Percentiles rank a stretch among this genome's conserved stretches.
phyloP scores from a whole-genome alignment of 1,140 invertebrate genomes.

The Trichogramma pretiosum region DNA sequence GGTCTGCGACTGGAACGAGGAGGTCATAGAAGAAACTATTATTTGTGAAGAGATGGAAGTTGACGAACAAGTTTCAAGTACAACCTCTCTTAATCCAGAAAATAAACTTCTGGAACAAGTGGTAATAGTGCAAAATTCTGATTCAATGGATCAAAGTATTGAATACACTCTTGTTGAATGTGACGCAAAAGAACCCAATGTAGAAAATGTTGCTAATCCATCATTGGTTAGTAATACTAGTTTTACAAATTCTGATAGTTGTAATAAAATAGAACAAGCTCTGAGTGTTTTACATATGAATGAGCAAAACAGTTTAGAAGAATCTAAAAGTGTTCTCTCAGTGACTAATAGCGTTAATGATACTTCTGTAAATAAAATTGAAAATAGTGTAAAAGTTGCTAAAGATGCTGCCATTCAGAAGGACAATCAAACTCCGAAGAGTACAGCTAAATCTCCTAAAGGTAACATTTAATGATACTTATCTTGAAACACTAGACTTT shows the following conservation, averaged over 20 bases:
- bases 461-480: too few relatives aligned
- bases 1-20: neutral
- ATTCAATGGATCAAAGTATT: constrained; percentile 27
- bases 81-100: constrained; percentile 19
- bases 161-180: constrained; percentile 33
- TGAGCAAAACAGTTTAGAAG: constrained; percentile 1
- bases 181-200: constrained; percentile 28
- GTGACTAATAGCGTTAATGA: neutral
- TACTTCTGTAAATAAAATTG: neutral
- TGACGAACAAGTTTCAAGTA: constrained; percentile 22
- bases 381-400: constrained; percentile 5
- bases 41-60: constrained; percentile 42
- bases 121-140: constrained; percentile 25
- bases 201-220: constrained; percentile 16
- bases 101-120: constrained; percentile 29
- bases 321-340: neutral
- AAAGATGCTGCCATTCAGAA: constrained; percentile 1
- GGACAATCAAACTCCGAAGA: neutral
- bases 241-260: constrained; percentile 17
- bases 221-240: constrained; percentile 8
- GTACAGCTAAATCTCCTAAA: constrained; percentile 1
- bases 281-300: constrained; percentile 22
- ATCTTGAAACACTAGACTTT: too few relatives aligned
- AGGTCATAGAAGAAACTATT: constrained; percentile 37
- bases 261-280: constrained; percentile 19